Evolutionary conservation across 2,888 invertebrate species (phyloP), one percentile per base, ranked within the genome.

Genomic region (Volucella inanis): DNA sequence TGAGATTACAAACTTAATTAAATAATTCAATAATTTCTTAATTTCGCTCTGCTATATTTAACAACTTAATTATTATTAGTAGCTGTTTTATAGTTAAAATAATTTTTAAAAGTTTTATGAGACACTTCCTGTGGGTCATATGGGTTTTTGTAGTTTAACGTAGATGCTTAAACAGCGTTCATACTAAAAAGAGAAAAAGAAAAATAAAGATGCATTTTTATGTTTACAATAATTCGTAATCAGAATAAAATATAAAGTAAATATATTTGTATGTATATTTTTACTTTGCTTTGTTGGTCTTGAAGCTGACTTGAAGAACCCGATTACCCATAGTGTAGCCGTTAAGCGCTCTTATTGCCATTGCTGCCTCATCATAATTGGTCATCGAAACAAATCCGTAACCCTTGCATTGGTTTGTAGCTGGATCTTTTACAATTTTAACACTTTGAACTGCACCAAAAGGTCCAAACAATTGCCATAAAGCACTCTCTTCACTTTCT

Each of bases 371-470:
- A 90, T 98, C 98, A 92, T 99, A 98, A 93, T 98, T 98, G 91
- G 98, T 98, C 98, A 99, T 99, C 87, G 98, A 98, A 88, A 99
- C 98, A 92, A 98, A 98, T 88, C 98, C 99, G 92, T 98, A 99
- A 85, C 99, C 99, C 94, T 98, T 98, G 94, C 98, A 98, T 93
- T 98, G 98, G 94, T 98, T 98, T 89, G 98, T 98, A 89, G 97
- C 95, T 89, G 97, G 95, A 94, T 98, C 98, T 92, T 98, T 96
- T 91, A 98, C 97, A 90, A 98, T 98, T 94, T 98, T 98, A 88
- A 99, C 98, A 93, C 97, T 97, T 93, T 98, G 97, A 83, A 92
- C 92, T 68, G 92, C 92, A 62, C 92, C 92, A 74, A 92, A 92
- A n/a, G 92, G 92, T 11, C 98, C 98, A 92, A 98, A 99, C 88